A percentile compares a stretch with the other conserved stretches of the same genome.
phyloP scores from a whole-genome alignment of 2,797 vertebrate genomes.

The Paguma larvata region DNA sequence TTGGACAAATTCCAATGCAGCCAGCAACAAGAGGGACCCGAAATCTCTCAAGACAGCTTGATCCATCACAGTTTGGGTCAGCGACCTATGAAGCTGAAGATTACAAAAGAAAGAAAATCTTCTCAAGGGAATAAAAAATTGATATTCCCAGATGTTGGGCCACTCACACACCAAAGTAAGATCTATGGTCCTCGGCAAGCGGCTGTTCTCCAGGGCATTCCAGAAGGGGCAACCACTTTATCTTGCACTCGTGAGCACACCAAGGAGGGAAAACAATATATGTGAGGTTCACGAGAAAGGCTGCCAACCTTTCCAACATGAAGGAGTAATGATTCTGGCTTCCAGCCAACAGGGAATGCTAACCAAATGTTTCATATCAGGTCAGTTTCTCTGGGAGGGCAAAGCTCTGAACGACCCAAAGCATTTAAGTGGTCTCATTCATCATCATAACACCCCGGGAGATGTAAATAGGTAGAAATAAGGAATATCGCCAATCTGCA shows the following conservation, averaged over 20 bases:
- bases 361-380: neutral
- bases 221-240: slow-evolving; percentile 51
- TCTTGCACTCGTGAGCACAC: slow-evolving; percentile 22
- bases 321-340: slow-evolving; percentile 23
- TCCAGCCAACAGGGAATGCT: slow-evolving; percentile 26
- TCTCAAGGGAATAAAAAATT: slow-evolving; percentile 71
- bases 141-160: slow-evolving; percentile 60
- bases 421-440: slow-evolving; percentile 54
- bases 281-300: slow-evolving; percentile 47
- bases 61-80: slow-evolving; percentile 66
- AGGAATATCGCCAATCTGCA: neutral
- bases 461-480: slow-evolving; percentile 45
- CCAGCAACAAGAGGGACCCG: neutral
- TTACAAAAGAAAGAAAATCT: slow-evolving; percentile 78
- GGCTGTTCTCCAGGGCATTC: slow-evolving; percentile 23
- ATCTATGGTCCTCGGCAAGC: slow-evolving; percentile 50
- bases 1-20: slow-evolving; percentile 32
- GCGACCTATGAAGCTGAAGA: slow-evolving; percentile 63
- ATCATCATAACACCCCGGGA: slow-evolving; percentile 29
- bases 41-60: slow-evolving; percentile 69
- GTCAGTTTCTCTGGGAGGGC: neutral
- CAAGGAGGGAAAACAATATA: slow-evolving; percentile 11
- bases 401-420: neutral
- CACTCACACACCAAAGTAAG: slow-evolving; percentile 66
- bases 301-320: neutral